Conservation (phyloP, 2,888 invertebrate genomes). For the Drosophila affinis region DNA sequence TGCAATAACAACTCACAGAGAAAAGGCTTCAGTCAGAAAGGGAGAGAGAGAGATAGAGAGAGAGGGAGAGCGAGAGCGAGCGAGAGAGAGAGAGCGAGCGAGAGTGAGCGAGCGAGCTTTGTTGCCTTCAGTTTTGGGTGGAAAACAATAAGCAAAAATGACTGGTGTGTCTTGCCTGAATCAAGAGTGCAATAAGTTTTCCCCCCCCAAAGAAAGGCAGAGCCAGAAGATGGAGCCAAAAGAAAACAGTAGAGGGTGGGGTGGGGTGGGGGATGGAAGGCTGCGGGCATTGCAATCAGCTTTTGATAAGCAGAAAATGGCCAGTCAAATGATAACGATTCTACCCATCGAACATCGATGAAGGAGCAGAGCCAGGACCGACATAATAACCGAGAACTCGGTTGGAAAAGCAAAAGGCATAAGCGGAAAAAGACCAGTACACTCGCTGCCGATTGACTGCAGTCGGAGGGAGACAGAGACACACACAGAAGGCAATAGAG, state of each 20-base stretch:
- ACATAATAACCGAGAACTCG: conserved; percentile 37
- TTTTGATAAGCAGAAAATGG: conserved; percentile 75
- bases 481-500: conserved; percentile 4
- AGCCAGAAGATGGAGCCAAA: neutral
- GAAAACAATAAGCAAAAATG: conserved; percentile 61
- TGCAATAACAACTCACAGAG: conserved; percentile 66
- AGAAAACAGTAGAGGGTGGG: neutral
- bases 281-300: conserved; percentile 74
- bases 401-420: conserved; percentile 13
- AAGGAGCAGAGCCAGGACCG: conserved; percentile 1
- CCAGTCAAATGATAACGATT: conserved; percentile 73
- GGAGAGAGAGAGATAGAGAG: too few species aligned
- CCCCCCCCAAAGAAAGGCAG: conserved; percentile 6
- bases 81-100: too few species aligned
- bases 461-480: conserved; percentile 9
- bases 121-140: conserved; percentile 1
- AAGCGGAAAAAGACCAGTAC: conserved; percentile 11
- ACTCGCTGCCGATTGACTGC: conserved; percentile 55
- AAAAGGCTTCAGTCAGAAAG: conserved; percentile 21
- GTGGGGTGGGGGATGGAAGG: conserved; percentile 20
- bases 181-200: conserved; percentile 34
- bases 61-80: too few species aligned
- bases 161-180: conserved; percentile 20
- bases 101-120: too few species aligned
- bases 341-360: conserved; percentile 54